Evolutionary conservation across 2,797 vertebrate genomes (phyloP), one percentile per base, ranked within the genome.

Genomic region (Sebastes alutus): DNA sequence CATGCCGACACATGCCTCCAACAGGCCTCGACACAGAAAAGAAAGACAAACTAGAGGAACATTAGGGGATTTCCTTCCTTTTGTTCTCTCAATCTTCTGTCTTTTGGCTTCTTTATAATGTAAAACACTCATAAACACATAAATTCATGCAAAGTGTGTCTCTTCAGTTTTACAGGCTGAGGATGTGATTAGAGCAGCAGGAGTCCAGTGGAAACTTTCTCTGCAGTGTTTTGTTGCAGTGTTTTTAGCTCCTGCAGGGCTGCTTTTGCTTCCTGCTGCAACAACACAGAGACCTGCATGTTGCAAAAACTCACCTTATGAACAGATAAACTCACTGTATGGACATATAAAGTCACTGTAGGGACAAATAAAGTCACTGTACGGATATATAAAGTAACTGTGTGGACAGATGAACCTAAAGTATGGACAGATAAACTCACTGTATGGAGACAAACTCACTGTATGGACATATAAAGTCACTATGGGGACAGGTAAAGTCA

Each of bases 121-220:
- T 66, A 1, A 70, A 27, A 66, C 65, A 68, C 30, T 75, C 4
- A 52, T 38, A 52, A 38, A 62, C 69, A 55, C 23, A 58, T 29
- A n/a, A 23, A 9, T 27, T 29, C 7, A 14, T 60, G 56, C 25
- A 16, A 16, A 35, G 73, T 52, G 62, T 75, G 78, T 58, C 27
- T 33, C 65, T 16, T 22, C 56, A 35, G 54, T 35, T 69, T 77
- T 54, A 58, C 42, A 32, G 54, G 23, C 74, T 61, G 52, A 46
- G 54, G 79, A 32, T 68, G 69, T 75, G 77, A 85, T 74, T 38
- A 63, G 12, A 78, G 80, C 62, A 1, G 78, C 75, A 60, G 75
- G 65, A 82, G 72, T 22, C 81, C 52, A 52, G 30, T 27, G 69
- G 72, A 84, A 88, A 80, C 76, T 82, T 84, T 88, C 81, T 76